A percentile compares a stretch with the other conserved stretches of the same genome.
Conservation (phyloP, 2,888 invertebrate species). For the Hydrotaea cyrtoneurina region DNA sequence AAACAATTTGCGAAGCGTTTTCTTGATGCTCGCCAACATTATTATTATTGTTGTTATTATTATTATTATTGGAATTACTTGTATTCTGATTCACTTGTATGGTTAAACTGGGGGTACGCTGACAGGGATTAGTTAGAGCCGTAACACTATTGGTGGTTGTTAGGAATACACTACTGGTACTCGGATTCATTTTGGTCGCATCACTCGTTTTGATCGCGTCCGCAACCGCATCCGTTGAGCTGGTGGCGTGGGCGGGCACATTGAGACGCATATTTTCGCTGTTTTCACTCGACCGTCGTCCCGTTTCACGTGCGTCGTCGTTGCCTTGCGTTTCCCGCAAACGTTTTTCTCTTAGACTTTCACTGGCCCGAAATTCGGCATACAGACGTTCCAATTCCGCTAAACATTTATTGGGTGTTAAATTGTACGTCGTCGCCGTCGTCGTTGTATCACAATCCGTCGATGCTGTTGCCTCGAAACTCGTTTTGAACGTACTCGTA, state of each 20-base stretch:
- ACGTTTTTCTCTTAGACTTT: slow-evolving; percentile 74
- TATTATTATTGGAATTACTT: slow-evolving; percentile 69
- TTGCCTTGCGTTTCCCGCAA: slow-evolving; percentile 48
- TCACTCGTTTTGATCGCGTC: slow-evolving; percentile 67
- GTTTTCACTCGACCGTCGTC: slow-evolving; percentile 26
- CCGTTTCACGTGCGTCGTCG: slow-evolving; percentile 1
- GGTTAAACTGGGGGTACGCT: slow-evolving; percentile 78
- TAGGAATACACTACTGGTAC: slow-evolving; percentile 76
- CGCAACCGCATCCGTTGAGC: slow-evolving; percentile 60
- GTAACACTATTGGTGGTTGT: slow-evolving; percentile 70
- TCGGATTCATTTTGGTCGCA: slow-evolving; percentile 57
- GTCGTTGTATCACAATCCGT: slow-evolving; percentile 23
- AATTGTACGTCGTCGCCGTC: slow-evolving; percentile 65
- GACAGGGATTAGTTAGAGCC: slow-evolving; percentile 70
- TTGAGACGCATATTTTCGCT: slow-evolving; percentile 77
- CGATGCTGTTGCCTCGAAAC: slow-evolving; percentile 49
- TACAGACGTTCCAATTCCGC: slow-evolving; percentile 78
- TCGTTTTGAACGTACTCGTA: slow-evolving; percentile 64
- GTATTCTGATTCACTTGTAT: slow-evolving; percentile 79
- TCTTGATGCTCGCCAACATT: slow-evolving; percentile 51
- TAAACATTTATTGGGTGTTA: slow-evolving; percentile 78
- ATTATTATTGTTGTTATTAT: slow-evolving; percentile 64
- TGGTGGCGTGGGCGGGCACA: slow-evolving; percentile 73
- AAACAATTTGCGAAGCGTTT: slow-evolving; percentile 56
- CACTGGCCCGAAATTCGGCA: slow-evolving; percentile 79